These are phyloP conservation scores for Notamacropus eugenii DNA, from an alignment of 2,797 vertebrate species.

Conservation along the genomic window DNA sequence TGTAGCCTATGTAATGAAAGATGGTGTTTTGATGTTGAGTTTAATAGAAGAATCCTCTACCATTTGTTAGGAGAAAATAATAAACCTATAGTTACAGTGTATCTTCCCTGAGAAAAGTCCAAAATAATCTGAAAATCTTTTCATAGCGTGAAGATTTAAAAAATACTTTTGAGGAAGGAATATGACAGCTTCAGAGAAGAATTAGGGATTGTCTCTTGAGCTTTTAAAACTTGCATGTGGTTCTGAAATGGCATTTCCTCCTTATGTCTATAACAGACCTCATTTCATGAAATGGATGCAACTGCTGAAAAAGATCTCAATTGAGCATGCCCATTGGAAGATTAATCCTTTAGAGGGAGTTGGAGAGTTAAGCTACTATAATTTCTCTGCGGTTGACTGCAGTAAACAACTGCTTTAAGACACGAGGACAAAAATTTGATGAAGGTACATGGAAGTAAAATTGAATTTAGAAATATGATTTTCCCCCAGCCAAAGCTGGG, in stretches of 20 bases:
- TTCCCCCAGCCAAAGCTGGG: neutral
- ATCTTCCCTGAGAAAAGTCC: conserved; percentile 58
- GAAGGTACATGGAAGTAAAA: conserved; percentile 68
- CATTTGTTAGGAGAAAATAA: conserved; percentile 70
- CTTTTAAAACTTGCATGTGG: conserved; percentile 38
- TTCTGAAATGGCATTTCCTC: conserved; percentile 80
- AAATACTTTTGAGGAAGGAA: conserved; percentile 37
- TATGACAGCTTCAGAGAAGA: conserved; percentile 49
- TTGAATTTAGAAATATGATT: neutral
- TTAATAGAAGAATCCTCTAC: conserved; percentile 46
- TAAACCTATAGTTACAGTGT: conserved; percentile 57
- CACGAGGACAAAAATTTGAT: conserved; percentile 78
- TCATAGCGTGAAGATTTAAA: neutral
- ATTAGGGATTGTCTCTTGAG: conserved; percentile 43
- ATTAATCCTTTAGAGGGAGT: conserved; percentile 81
- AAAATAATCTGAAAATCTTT: conserved; percentile 46
- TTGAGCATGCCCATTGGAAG: conserved; percentile 80
- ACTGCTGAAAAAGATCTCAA: conserved; percentile 74
- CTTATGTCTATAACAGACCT: conserved; percentile 75
- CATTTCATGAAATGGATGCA: conserved; percentile 80
- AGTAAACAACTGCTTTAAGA: conserved; percentile 80
- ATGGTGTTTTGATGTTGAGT: conserved; percentile 25
- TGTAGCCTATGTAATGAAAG: neutral
- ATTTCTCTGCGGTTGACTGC: conserved; percentile 80
- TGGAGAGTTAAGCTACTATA: conserved; percentile 81